Conservation (phyloP, 2,797 vertebrate species). For the Sparidentex hasta region DNA sequence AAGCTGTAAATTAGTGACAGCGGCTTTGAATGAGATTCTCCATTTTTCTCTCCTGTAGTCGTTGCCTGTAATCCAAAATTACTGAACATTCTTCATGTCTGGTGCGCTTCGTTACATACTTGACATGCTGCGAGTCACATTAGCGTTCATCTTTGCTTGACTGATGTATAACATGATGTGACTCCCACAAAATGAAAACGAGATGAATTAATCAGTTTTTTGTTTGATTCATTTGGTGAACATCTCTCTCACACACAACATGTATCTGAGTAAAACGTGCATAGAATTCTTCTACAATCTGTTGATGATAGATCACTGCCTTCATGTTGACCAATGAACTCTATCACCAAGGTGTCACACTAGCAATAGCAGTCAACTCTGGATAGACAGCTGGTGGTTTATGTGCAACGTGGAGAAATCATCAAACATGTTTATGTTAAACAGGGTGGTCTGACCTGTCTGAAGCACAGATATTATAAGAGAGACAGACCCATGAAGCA, state of each 20-base stretch:
- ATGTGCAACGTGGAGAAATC: no score
- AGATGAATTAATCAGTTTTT: neutral
- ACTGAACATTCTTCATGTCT: conserved; percentile 29
- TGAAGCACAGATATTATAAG: no score
- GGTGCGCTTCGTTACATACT: conserved; percentile 4
- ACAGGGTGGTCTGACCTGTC: no score
- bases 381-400: no score
- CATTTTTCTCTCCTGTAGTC: conserved; percentile 18
- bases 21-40: conserved; percentile 46
- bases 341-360: no score
- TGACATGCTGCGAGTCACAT: conserved; percentile 35
- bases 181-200: no score
- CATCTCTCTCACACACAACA: neutral
- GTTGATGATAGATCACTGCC: no score
- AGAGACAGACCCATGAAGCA: no score
- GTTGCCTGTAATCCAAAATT: conserved; percentile 38
- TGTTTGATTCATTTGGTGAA: conserved; percentile 4
- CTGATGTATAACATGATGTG: conserved; percentile 15
- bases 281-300: neutral
- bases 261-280: neutral
- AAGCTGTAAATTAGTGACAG: conserved; percentile 67
- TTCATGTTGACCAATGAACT: no score
- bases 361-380: no score
- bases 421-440: no score
- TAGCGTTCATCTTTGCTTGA: conserved; percentile 22